phyloP scores from a whole-genome alignment of 2,797 vertebrate genomes.

The Gymnopithys bicolor region DNA sequence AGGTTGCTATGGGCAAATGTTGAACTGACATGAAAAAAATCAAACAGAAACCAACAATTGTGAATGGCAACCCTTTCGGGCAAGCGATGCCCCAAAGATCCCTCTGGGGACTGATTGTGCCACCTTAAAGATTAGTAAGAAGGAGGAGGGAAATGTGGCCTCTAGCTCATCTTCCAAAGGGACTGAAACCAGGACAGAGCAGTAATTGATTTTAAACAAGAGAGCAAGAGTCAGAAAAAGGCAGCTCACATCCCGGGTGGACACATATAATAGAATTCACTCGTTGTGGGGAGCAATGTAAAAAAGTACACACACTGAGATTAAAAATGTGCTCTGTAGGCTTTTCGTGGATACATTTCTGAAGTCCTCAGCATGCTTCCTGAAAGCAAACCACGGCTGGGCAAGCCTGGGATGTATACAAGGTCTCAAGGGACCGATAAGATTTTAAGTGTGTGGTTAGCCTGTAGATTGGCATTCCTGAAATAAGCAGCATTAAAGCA shows the following conservation, averaged over 20 bases:
- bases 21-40: not conserved
- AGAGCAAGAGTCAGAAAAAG: not conserved
- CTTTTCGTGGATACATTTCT: constrained; percentile 10
- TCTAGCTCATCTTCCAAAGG: not conserved
- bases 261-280: not conserved
- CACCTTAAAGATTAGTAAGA: constrained; percentile 2
- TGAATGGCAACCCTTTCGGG: not conserved
- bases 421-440: not conserved
- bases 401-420: not conserved
- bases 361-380: constrained; percentile 29
- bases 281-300: not conserved
- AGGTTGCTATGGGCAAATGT: not conserved
- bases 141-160: not conserved
- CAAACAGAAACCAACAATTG: constrained; percentile 23
- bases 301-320: not conserved
- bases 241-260: not conserved
- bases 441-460: constrained; percentile 2
- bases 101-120: not conserved
- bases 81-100: not conserved
- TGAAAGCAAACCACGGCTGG: not conserved
- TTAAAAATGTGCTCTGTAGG: constrained; percentile 3
- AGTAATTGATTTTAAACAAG: not conserved
- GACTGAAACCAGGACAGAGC: not conserved
- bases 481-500: not conserved
- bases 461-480: not conserved